Evolutionary conservation across 2,797 vertebrate genomes (phyloP).

Genomic region (Semaprochilodus insignis): DNA sequence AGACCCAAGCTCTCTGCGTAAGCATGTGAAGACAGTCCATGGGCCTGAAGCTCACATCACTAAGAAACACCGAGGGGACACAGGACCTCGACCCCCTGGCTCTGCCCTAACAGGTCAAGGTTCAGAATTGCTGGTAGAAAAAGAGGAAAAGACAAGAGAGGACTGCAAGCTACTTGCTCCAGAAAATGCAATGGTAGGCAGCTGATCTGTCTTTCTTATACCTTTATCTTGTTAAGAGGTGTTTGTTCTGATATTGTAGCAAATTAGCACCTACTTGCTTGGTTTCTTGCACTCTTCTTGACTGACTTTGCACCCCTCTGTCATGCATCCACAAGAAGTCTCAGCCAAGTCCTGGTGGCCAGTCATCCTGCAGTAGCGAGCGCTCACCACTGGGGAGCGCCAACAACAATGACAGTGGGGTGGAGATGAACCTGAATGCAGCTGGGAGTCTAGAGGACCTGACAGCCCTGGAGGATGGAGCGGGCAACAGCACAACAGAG

Average conservation of each 20-base stretch:
- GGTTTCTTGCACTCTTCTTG: background rate
- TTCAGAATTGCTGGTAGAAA: slow-evolving; percentile 87
- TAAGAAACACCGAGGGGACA: slow-evolving; percentile 93
- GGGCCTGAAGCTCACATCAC: slow-evolving; percentile 97
- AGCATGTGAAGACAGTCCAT: slow-evolving; percentile 96
- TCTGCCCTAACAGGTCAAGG: slow-evolving; percentile 75
- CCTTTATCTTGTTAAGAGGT: background rate
- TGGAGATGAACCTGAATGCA: slow-evolving; percentile 95
- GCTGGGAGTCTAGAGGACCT: slow-evolving; percentile 94
- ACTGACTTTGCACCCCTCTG: background rate
- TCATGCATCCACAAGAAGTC: slow-evolving; percentile 83
- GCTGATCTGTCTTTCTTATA: background rate
- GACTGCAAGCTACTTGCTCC: slow-evolving; percentile 89
- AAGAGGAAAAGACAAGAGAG: slow-evolving; percentile 85
- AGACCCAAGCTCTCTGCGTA: slow-evolving; percentile 94
- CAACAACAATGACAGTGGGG: slow-evolving; percentile 97
- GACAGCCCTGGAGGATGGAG: slow-evolving; percentile 88
- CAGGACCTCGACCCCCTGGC: slow-evolving; percentile 77
- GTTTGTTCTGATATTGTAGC: background rate
- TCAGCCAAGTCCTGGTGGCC: slow-evolving; percentile 91
- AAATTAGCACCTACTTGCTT: background rate
- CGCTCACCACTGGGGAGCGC: slow-evolving; percentile 93
- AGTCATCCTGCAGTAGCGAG: slow-evolving; percentile 96
- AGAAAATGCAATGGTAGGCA: slow-evolving; percentile 84
- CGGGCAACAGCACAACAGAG: slow-evolving; percentile 77